These are phyloP conservation scores for Regulus satrapa DNA, from an alignment of 2,113 vertebrate species.

Conservation along the genomic window DNA sequence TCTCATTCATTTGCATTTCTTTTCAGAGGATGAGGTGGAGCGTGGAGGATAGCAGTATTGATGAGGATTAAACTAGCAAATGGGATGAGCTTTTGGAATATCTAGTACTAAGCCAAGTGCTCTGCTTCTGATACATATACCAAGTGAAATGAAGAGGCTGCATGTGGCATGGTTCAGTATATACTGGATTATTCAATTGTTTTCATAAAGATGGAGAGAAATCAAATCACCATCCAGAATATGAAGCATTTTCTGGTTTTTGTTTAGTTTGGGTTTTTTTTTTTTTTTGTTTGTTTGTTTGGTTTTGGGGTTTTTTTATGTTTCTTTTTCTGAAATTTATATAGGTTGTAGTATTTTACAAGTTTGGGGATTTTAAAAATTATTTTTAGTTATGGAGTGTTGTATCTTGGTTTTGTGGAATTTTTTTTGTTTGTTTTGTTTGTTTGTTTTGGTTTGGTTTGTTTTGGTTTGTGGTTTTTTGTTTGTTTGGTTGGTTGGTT, in stretches of 20 bases:
- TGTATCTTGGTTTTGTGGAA: too few relatives aligned
- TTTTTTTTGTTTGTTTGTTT: neutral
- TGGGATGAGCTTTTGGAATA: constrained; percentile 20
- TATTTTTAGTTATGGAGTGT: too few relatives aligned
- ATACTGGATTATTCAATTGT: neutral
- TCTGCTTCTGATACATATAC: neutral
- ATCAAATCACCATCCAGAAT: neutral
- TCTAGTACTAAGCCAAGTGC: neutral
- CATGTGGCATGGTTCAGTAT: neutral
- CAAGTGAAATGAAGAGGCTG: neutral
- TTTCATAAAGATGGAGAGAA: neutral
- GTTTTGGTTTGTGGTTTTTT: neutral
- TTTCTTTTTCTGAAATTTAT: too few relatives aligned
- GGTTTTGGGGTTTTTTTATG: too few relatives aligned
- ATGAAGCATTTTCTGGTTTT: neutral
- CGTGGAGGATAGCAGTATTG: constrained; percentile 39
- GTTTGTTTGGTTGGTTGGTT: too few relatives aligned
- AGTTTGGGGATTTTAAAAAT: too few relatives aligned
- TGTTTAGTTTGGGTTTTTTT: too few relatives aligned
- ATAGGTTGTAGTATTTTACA: too few relatives aligned
- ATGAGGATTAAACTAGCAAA: constrained; percentile 48
- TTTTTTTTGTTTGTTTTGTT: neutral
- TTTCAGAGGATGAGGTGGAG: constrained; percentile 46
- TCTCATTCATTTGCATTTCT: constrained; percentile 63
- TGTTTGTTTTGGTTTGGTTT: too few relatives aligned